Evolutionary conservation across 2,113 vertebrate species (phyloP).

Genomic region (Sinocyclocheilus anophthalmus): DNA sequence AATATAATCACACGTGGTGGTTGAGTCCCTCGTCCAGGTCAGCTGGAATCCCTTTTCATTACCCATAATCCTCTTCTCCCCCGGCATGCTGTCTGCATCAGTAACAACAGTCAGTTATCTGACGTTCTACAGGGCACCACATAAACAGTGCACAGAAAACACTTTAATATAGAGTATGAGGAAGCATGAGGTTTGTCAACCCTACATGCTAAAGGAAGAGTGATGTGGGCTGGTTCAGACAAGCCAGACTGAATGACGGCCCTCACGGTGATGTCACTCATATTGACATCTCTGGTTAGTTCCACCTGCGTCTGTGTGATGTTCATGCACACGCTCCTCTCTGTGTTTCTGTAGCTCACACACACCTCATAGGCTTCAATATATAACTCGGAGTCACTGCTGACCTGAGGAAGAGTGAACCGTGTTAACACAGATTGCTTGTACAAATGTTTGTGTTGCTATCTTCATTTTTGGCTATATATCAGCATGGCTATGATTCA

Average conservation of each 20-base stretch:
- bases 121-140: background rate
- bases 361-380: constrained; percentile 58
- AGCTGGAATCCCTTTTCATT: constrained; percentile 56
- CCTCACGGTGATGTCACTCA: constrained; percentile 58
- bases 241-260: constrained; percentile 39
- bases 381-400: background rate
- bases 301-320: constrained; percentile 39
- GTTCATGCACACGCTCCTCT: constrained; percentile 10
- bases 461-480: no score
- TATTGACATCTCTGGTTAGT: constrained; percentile 52
- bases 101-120: background rate
- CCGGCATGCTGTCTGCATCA: background rate
- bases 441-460: background rate
- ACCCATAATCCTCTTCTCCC: constrained; percentile 51
- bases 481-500: no score
- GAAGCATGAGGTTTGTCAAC: constrained; percentile 28
- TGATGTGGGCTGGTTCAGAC: constrained; percentile 42
- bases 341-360: constrained; percentile 52
- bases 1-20: constrained; percentile 64
- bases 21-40: constrained; percentile 53
- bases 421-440: background rate
- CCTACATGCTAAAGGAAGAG: constrained; percentile 46
- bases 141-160: no score
- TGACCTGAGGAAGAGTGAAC: constrained; percentile 9
- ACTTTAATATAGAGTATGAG: no score